Evolutionary conservation across 1,140 invertebrate genomes (phyloP).

Genomic region (Nasonia longicornis): DNA sequence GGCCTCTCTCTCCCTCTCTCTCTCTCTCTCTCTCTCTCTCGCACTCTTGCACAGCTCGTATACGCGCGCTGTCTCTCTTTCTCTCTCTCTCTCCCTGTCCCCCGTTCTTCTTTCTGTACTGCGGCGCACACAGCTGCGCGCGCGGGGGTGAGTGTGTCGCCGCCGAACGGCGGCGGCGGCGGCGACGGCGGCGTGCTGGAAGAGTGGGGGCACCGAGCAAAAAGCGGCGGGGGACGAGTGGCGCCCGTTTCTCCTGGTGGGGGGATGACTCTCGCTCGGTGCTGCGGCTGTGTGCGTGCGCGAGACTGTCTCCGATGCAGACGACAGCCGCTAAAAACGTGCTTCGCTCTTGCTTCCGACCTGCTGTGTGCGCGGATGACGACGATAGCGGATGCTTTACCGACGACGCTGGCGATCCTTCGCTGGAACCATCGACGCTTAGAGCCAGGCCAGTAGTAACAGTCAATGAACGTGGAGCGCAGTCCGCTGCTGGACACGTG

Average conservation of each 20-base stretch:
- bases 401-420: not conserved
- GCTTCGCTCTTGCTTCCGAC: not conserved
- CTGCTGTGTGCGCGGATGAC: not conserved
- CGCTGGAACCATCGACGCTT: not conserved
- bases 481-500: not conserved
- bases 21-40: constrained; percentile 31
- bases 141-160: constrained; percentile 43
- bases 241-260: constrained; percentile 10
- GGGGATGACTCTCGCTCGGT: not conserved
- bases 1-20: constrained; percentile 31
- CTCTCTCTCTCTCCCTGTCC: constrained; percentile 10
- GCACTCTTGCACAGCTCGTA: not conserved
- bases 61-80: constrained; percentile 4
- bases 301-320: not conserved
- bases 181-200: constrained; percentile 27
- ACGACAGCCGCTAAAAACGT: constrained; percentile 5
- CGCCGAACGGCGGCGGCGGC: constrained; percentile 45
- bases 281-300: not conserved
- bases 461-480: not conserved
- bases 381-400: not conserved
- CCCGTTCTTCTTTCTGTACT: constrained; percentile 34
- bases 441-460: not conserved
- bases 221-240: constrained; percentile 47
- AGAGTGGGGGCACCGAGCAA: constrained; percentile 40
- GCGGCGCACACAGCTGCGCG: constrained; percentile 1